These are phyloP conservation scores for Cebidichthys violaceus DNA, from an alignment of 2,113 vertebrate genomes.

Conservation along the genomic window DNA sequence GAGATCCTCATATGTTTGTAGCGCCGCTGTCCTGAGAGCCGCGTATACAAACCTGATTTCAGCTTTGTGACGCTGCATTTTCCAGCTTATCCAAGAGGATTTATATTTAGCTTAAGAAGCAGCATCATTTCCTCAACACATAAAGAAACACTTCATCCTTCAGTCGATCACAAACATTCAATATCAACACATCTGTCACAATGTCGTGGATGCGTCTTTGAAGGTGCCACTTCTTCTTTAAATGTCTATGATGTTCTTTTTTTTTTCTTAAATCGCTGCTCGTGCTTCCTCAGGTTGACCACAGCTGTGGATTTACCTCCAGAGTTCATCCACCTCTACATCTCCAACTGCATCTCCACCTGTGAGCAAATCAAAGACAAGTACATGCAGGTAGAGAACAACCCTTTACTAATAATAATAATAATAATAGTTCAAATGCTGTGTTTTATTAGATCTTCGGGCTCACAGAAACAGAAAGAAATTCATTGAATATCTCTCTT, in stretches of 20 bases:
- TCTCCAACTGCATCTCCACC: slow-evolving; percentile 99
- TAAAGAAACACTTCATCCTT: neutral
- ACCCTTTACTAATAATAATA: neutral
- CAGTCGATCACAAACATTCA: neutral
- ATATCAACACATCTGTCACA: neutral
- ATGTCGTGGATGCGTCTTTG: neutral
- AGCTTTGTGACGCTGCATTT: neutral
- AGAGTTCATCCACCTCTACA: slow-evolving; percentile 99
- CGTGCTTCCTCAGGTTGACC: slow-evolving; percentile 86
- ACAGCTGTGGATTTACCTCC: slow-evolving; percentile 98
- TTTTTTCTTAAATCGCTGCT: neutral
- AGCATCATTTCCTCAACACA: neutral
- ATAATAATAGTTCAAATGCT: neutral
- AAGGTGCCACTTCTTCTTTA: neutral
- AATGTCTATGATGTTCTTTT: neutral
- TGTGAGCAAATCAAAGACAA: slow-evolving; percentile 99
- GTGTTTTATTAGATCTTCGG: neutral
- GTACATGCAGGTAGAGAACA: slow-evolving; percentile 93
- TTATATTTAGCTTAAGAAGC: neutral
- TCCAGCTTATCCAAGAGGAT: neutral
- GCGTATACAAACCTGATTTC: neutral
- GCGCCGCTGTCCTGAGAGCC: neutral
- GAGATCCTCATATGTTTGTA: neutral
- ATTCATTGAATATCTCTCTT: neutral
- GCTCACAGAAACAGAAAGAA: neutral